Evolutionary conservation across 2,797 vertebrate species (phyloP).

Genomic region (Thalassophryne amazonica): DNA sequence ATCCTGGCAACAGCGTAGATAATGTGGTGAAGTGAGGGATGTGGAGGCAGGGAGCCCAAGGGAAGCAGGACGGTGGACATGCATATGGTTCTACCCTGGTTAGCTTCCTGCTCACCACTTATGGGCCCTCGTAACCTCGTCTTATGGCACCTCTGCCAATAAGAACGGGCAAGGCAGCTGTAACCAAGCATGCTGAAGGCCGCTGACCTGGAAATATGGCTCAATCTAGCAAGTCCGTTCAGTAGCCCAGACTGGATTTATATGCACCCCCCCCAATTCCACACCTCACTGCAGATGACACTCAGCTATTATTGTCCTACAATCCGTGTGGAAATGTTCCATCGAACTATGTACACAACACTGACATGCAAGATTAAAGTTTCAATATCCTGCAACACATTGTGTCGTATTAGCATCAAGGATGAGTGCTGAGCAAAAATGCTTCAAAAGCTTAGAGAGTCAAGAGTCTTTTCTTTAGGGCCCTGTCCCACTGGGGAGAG

Average conservation of each 20-base stretch:
- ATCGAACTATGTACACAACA: constrained; percentile 49
- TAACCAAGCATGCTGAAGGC: constrained; percentile 79
- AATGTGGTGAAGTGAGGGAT: constrained; percentile 56
- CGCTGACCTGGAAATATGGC: constrained; percentile 79
- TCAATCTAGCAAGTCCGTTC: constrained; percentile 72
- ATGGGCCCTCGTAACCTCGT: constrained; percentile 52
- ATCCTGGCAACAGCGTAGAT: constrained; percentile 48
- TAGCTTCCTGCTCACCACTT: constrained; percentile 62
- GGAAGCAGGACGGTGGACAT: constrained; percentile 61
- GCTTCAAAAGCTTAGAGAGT: constrained; percentile 39
- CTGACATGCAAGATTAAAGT: constrained; percentile 56
- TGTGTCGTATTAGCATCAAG: constrained; percentile 36
- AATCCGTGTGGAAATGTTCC: constrained; percentile 23
- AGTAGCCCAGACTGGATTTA: constrained; percentile 64
- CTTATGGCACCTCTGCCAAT: constrained; percentile 74
- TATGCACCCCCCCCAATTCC: constrained; percentile 36
- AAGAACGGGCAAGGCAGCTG: constrained; percentile 72
- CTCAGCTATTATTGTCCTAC: constrained; percentile 48
- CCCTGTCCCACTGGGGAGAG: too few species aligned
- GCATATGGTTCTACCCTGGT: constrained; percentile 70
- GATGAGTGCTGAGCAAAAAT: constrained; percentile 30
- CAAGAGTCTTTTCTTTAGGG: constrained; percentile 38
- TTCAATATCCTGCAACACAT: constrained; percentile 33
- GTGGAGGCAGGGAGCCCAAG: constrained; percentile 45
- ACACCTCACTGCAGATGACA: constrained; percentile 33